phyloP scores from a whole-genome alignment of 2,113 vertebrate genomes.

The Atherinomorus stipes region DNA sequence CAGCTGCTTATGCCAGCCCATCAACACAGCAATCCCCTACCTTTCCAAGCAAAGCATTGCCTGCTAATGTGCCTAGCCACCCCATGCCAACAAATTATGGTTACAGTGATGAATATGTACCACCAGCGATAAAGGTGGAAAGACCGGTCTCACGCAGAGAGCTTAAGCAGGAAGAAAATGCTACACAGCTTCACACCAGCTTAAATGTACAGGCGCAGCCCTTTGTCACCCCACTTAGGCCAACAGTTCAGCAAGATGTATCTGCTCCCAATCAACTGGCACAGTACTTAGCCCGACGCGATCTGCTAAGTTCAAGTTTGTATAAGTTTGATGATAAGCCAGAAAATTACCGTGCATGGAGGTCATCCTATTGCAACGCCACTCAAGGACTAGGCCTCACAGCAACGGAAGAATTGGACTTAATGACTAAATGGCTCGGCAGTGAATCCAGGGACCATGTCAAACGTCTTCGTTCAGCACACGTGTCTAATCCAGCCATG shows the following conservation, averaged over 20 bases:
- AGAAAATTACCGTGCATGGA: background rate
- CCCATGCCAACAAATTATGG: too few relatives aligned
- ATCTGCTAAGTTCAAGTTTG: background rate
- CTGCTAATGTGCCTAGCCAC: too few relatives aligned
- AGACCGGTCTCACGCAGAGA: too few relatives aligned
- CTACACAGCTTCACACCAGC: too few relatives aligned
- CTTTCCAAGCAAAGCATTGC: too few relatives aligned
- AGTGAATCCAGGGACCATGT: background rate
- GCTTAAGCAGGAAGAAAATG: too few relatives aligned
- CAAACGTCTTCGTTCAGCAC: background rate
- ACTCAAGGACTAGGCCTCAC: background rate
- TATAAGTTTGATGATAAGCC: background rate
- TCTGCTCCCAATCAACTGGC: background rate
- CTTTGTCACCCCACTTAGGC: too few relatives aligned
- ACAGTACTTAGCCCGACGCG: background rate
- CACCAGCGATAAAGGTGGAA: too few relatives aligned
- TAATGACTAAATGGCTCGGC: background rate
- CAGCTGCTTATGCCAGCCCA: too few relatives aligned
- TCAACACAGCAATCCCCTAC: too few relatives aligned
- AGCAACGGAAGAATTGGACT: background rate
- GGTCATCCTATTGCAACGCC: background rate
- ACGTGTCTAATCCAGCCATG: background rate
- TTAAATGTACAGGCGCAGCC: too few relatives aligned
- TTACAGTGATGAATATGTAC: too few relatives aligned
- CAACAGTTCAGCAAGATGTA: background rate